Base-by-base conservation (phyloP, 2,113 vertebrate genomes). In the Mobula hypostoma region DNA sequence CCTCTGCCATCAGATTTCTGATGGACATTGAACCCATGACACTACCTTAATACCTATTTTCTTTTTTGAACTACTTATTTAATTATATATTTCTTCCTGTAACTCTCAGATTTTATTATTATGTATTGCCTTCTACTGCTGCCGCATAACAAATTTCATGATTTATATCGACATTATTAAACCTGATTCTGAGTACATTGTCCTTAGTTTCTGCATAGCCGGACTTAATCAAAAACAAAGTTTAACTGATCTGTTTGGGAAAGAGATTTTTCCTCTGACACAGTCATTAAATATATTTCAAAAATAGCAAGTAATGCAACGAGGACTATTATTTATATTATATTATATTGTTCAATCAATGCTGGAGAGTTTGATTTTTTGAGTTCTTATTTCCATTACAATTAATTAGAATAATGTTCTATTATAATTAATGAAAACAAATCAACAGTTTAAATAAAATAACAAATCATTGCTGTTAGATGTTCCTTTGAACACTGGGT, bases 401-500 rank as follows among this genome's bases (percentile, higher is more conserved):
- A 63, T 90, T 68, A 66, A 66, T 90, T 29, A 90, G 66, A 32
- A 90, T 27, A 66, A 66, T 90, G 68, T 90, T 29, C 61, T 90
- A 68, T 63, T 66, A 68, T 19, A 66, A 63, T 90, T 68, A 66
- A 66, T 90, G 29, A 90, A 90, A 32, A 90, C 58, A 66, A 66
- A 66, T 90, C 29, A 90, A 90, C 29, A 68, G 32, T 32, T 90
- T n/a, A 66, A 90, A 90, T 29, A 90, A 66, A 90, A 66, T 90
- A 68, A 90, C 32, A 68, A 29, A 66, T 90, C 58, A 66, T 36
- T 66, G 61, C 61, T 61, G 40, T n/a, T 32, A 48, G 66, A 90
- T 21, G 72, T 27, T 48, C 56, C 29, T 70, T 93, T 76, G 70
- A 93, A 93, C 48, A 70, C 27, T 48, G 70, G 36, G 36, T 93